Conservation (phyloP, 2,113 vertebrate species). For the Ceyx cyanopectus region DNA sequence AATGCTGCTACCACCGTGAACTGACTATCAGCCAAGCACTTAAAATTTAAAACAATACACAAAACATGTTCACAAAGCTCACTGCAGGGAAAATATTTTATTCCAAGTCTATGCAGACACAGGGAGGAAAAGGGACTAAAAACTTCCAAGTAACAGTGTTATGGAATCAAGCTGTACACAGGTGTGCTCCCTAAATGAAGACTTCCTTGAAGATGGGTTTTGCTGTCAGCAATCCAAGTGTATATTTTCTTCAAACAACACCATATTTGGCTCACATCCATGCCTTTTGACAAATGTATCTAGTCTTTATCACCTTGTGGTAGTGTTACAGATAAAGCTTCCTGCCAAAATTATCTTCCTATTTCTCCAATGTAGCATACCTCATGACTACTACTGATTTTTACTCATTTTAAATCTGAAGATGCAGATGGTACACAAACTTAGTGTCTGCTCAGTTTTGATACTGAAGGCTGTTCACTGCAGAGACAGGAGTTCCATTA, state of each 20-base stretch:
- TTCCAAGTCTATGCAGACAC: neutral
- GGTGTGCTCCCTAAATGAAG: neutral
- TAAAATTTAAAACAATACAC: conserved; percentile 1
- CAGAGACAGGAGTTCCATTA: neutral
- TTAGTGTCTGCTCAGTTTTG: neutral
- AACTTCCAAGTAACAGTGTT: neutral
- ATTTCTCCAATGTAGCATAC: neutral
- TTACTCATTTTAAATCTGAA: neutral
- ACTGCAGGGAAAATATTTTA: neutral
- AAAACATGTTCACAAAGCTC: neutral
- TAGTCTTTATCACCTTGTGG: neutral
- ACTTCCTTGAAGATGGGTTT: neutral
- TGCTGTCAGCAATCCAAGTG: neutral
- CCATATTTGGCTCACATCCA: neutral
- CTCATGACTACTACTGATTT: neutral
- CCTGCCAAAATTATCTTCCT: neutral
- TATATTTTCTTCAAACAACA: neutral
- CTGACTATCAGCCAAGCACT: neutral
- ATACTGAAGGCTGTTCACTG: neutral
- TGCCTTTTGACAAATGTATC: neutral
- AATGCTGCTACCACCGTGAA: neutral
- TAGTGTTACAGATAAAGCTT: neutral
- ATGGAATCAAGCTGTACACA: neutral
- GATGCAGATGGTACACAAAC: neutral
- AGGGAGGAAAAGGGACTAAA: neutral